Percentiles rank a stretch among this genome's conserved stretches.
Evolutionary conservation across 2,797 vertebrate genomes (phyloP).

Genomic region (Avahi laniger): DNA sequence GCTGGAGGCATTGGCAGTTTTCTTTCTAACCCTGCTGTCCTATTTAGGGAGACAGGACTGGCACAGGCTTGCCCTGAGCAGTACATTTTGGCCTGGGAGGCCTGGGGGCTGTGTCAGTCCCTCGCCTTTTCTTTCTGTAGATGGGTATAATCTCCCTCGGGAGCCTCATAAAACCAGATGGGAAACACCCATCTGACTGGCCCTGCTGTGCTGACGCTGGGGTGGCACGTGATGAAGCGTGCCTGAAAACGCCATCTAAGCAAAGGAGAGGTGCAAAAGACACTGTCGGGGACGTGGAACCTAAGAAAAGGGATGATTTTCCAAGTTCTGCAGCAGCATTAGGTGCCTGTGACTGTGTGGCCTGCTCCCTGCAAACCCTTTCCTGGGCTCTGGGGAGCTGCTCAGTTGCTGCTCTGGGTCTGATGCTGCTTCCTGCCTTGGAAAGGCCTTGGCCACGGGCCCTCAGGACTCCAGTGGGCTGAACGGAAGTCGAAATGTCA

Average conservation of each 20-base stretch:
- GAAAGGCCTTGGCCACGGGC: background rate
- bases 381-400: background rate
- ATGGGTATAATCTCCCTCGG: background rate
- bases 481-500: background rate
- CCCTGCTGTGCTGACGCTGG: too few species aligned
- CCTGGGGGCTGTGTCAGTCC: background rate
- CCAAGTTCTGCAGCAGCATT: background rate
- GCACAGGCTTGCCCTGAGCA: background rate
- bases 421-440: background rate
- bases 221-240: accelerated
- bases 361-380: too few species aligned
- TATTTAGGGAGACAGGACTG: background rate
- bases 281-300: accelerated
- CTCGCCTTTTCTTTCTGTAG: background rate
- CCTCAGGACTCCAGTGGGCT: background rate
- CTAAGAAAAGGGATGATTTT: background rate
- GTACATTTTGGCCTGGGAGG: background rate
- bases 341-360: background rate
- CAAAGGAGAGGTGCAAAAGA: background rate
- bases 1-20: background rate
- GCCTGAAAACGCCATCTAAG: background rate
- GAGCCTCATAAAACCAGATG: background rate
- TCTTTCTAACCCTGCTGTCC: accelerated
- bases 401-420: background rate
- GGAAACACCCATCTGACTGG: background rate